phyloP scores from a whole-genome alignment of 2,888 invertebrate species.

The Rotaria sp. region DNA sequence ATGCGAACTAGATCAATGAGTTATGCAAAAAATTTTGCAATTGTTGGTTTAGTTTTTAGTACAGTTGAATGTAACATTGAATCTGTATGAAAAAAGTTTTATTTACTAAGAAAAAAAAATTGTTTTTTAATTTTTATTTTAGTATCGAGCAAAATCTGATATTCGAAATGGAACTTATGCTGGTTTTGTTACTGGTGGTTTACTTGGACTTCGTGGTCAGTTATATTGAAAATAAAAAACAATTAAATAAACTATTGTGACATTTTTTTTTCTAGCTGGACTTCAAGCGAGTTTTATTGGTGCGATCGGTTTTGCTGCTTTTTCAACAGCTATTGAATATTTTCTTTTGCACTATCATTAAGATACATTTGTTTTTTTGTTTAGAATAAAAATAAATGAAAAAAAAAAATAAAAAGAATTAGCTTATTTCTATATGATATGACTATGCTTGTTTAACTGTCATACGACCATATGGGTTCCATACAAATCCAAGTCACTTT shows the following conservation, averaged over 20 bases:
- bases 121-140: slow-evolving; percentile 42
- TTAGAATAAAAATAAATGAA: background rate
- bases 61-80: slow-evolving; percentile 90
- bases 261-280: slow-evolving; percentile 62
- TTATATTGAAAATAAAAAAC: background rate
- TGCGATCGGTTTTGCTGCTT: slow-evolving; percentile 91
- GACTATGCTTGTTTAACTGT: no score
- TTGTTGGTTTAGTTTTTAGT: slow-evolving; percentile 86
- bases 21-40: slow-evolving; percentile 94
- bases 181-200: slow-evolving; percentile 83
- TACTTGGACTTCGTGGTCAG: slow-evolving; percentile 62
- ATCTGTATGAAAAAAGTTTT: slow-evolving; percentile 54
- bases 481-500: no score
- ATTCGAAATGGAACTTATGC: slow-evolving; percentile 94
- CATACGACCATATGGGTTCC: no score
- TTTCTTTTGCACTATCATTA: slow-evolving; percentile 57
- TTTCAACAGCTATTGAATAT: slow-evolving; percentile 91
- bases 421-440: no score
- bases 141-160: slow-evolving; percentile 79
- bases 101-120: background rate
- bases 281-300: slow-evolving; percentile 84
- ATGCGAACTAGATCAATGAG: slow-evolving; percentile 82
- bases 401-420: background rate
- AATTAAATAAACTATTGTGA: no score
- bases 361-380: background rate